Percentiles rank a stretch among this genome's conserved stretches.
phyloP scores from a whole-genome alignment of 2,113 vertebrate species.

The Indicator indicator region DNA sequence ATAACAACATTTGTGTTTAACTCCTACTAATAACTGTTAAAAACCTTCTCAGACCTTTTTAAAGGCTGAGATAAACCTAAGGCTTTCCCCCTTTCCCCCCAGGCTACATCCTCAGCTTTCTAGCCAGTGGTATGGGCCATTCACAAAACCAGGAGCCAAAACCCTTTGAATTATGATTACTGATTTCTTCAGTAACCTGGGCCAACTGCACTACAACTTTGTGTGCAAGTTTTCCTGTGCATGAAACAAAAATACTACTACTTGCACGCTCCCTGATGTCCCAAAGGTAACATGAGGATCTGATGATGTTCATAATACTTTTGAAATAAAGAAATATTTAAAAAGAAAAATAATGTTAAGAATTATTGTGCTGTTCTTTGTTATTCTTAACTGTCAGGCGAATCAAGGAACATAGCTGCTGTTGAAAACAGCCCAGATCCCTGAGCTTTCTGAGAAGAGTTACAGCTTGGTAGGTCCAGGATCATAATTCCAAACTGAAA shows the following conservation, averaged over 20 bases:
- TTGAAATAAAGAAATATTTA: background rate
- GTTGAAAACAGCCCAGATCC: background rate
- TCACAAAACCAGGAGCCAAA: background rate
- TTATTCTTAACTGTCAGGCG: slow-evolving; percentile 1
- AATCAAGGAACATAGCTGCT: background rate
- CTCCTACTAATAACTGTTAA: background rate
- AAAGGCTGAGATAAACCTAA: background rate
- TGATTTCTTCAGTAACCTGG: background rate
- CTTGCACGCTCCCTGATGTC: background rate
- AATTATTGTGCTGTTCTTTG: background rate
- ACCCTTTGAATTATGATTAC: background rate
- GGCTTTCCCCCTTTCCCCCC: rapidly evolving
- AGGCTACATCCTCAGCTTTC: background rate
- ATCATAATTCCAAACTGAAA: background rate
- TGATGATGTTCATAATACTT: background rate
- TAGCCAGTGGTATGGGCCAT: background rate
- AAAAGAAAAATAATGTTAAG: background rate
- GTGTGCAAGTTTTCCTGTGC: background rate
- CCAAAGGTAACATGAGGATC: background rate
- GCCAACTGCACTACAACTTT: background rate
- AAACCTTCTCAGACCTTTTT: background rate
- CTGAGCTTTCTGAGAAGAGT: background rate
- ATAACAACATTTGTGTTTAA: background rate
- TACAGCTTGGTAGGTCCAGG: background rate
- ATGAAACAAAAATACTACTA: background rate